Evolutionary conservation across 2,797 vertebrate genomes (phyloP).

Genomic region (Pipistrellus pipistrellus): DNA sequence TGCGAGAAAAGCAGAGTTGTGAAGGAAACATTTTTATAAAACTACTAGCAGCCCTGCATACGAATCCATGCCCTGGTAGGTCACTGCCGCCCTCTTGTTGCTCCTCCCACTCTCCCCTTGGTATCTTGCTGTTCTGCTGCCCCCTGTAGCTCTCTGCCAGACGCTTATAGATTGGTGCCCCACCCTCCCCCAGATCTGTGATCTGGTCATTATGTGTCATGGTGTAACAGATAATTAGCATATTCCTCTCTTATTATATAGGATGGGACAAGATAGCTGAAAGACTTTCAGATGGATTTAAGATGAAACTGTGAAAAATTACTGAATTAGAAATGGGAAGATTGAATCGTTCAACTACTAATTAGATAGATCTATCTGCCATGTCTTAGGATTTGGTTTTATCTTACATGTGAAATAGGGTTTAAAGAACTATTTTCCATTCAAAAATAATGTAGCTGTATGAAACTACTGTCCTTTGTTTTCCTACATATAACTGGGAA

Average conservation of each 20-base stretch:
- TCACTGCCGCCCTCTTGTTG: too few relatives aligned
- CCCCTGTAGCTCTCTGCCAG: too few relatives aligned
- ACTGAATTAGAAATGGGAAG: not conserved
- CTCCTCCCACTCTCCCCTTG: too few relatives aligned
- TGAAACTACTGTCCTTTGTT: not conserved
- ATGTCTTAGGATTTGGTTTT: not conserved
- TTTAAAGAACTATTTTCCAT: not conserved
- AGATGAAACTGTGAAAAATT: not conserved
- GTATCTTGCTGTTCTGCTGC: too few relatives aligned
- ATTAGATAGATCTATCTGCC: not conserved
- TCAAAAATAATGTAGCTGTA: not conserved
- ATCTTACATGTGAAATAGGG: not conserved
- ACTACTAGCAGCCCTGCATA: not conserved
- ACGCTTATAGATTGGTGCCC: too few relatives aligned
- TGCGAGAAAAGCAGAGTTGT: not conserved
- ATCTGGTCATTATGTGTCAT: too few relatives aligned
- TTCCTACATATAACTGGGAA: not conserved
- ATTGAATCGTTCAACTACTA: not conserved
- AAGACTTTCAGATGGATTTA: not conserved
- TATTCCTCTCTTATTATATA: too few relatives aligned
- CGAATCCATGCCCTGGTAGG: too few relatives aligned
- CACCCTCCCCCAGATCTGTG: too few relatives aligned
- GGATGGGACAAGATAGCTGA: not conserved
- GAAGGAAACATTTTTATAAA: constrained; percentile 14
- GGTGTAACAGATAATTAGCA: too few relatives aligned